Base-by-base conservation (phyloP, 35 echinoderm and acorn worm genomes). In the Apostichopus parvimensis region DNA sequence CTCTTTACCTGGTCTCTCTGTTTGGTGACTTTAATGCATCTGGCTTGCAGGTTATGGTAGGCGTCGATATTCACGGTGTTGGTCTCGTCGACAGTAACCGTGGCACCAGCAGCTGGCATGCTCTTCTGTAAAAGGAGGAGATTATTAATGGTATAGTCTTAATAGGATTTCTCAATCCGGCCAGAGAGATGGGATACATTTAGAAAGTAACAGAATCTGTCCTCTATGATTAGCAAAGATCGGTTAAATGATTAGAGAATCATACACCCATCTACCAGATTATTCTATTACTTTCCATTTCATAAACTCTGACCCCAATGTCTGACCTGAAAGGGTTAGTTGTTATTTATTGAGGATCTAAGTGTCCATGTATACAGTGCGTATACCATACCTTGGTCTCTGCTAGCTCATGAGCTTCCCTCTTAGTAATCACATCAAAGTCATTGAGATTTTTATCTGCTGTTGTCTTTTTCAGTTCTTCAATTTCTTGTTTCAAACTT, bases 401-500 rank as follows among this genome's bases (percentile, higher is more conserved):
- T 17, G 18, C 57, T 21, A 68, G 58, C 25, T 88, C 86, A 15
- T 88, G 86, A 73, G 86, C 86, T 88, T 88, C 86, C 62, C 64
- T 88, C 86, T 88, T 88, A 54, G 86, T 88, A 25, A 88, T 88
- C 17, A 88, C 86, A 54, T 88, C 86, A 88, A 88, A 88, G 10
- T 73, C 86, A 17, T 73, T 88, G 18, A 88, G 86, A 54, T 88
- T 60, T 73, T 52, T 72, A 62, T 88, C 86, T 18, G 60, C 60
- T 68, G 58, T 28, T 11, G 86, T 88, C 86, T 88, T 88, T 73
- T 88, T 88, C 86, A 88, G 13, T 18, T 88, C 86, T 28, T 88
- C 62, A 53, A 73, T 53, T 64, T 88, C 86, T 73, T 88, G 86
- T 88, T 88, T 88, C 86, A 88, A 54, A 52, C 12, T 73, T 55